Conservation (phyloP, 2,797 vertebrate genomes). For the Zenarchopterus dispar region DNA sequence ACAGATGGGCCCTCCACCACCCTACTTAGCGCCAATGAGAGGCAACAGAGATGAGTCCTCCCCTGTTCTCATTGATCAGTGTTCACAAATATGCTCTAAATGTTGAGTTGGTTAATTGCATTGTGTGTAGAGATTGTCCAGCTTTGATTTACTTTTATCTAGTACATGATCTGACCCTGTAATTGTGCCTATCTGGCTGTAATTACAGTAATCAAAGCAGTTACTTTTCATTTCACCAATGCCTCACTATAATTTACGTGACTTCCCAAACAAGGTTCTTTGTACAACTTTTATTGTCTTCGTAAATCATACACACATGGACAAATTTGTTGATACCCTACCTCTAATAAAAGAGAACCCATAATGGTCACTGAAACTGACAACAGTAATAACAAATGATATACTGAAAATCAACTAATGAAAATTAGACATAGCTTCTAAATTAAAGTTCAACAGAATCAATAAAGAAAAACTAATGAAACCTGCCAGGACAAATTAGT, state of each 20-base stretch:
- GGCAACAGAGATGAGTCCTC: conserved; percentile 63
- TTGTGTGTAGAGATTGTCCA: conserved; percentile 21
- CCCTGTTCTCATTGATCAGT: conserved; percentile 58
- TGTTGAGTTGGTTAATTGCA: conserved; percentile 40
- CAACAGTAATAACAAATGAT: no score
- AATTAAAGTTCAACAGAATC: no score
- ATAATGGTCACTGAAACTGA: no score
- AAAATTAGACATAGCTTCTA: no score
- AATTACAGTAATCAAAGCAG: conserved; percentile 14
- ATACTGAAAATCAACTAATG: no score
- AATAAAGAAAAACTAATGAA: no score
- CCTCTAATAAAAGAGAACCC: no score
- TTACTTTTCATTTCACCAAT: neutral
- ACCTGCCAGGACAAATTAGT: no score
- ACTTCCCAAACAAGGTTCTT: neutral
- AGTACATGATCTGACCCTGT: conserved; percentile 31
- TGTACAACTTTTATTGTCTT: no score
- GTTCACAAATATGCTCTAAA: conserved; percentile 42
- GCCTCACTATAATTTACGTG: neutral
- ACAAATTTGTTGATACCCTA: no score
- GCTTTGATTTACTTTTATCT: conserved; percentile 28
- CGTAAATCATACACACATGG: no score
- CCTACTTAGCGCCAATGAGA: conserved; percentile 71
- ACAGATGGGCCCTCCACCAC: conserved; percentile 73
- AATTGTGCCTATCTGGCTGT: conserved; percentile 30